phyloP scores from a whole-genome alignment of 1,140 invertebrate genomes.

The Drosophila cardini region DNA sequence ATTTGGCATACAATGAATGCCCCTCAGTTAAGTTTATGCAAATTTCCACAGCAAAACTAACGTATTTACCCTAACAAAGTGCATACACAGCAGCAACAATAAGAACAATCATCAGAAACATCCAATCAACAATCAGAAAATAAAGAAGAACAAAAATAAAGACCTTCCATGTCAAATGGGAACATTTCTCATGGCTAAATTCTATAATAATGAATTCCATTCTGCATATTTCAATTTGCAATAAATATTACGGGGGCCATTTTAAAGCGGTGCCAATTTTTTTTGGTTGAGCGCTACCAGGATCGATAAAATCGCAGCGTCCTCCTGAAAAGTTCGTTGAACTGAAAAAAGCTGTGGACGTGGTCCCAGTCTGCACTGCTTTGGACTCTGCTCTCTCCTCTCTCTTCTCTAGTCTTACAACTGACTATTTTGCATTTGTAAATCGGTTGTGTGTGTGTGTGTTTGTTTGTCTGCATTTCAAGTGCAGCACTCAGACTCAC shows the following conservation, averaged over 20 bases:
- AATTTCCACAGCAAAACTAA: conserved; percentile 47
- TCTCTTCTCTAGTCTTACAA: background rate
- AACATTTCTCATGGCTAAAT: conserved; percentile 29
- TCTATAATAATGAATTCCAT: conserved; percentile 34
- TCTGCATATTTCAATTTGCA: conserved; percentile 53
- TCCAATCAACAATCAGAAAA: conserved; percentile 30
- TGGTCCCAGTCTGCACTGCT: conserved; percentile 8
- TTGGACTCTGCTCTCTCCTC: conserved; percentile 34
- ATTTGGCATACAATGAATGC: conserved; percentile 61
- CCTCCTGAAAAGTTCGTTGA: conserved; percentile 60
- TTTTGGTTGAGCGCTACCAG: conserved; percentile 11
- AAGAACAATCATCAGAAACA: conserved; percentile 35
- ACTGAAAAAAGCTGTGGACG: conserved; percentile 46
- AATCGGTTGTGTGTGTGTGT: conserved; percentile 19
- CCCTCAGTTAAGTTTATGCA: conserved; percentile 55
- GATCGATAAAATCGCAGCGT: conserved; percentile 57
- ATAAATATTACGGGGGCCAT: conserved; percentile 66
- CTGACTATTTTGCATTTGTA: conserved; percentile 61
- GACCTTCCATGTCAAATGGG: background rate
- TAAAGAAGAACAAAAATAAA: conserved; percentile 3
- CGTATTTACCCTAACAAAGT: conserved; percentile 32
- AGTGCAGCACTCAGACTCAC: conserved; percentile 67
- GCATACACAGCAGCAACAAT: conserved; percentile 23
- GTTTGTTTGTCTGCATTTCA: conserved; percentile 41
- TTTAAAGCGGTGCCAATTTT: conserved; percentile 54